These are phyloP conservation scores for Pristis pectinata DNA, from an alignment of 2,797 vertebrate genomes.

Conservation along the genomic window DNA sequence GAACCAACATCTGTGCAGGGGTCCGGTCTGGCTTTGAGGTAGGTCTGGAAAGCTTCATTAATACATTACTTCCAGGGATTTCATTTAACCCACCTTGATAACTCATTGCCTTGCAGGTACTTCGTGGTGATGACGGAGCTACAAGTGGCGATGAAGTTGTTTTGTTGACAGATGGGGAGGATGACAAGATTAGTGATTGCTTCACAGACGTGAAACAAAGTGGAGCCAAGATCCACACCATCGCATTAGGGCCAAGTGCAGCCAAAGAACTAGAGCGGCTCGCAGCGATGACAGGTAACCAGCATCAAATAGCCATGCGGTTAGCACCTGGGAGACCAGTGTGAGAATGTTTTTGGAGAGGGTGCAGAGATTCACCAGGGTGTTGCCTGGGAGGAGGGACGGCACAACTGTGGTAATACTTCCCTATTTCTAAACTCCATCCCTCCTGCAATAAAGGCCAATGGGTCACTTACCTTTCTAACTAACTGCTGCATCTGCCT, in stretches of 20 bases:
- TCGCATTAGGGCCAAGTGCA: conserved; percentile 48
- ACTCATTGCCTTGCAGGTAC: conserved; percentile 45
- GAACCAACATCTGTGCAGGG: conserved; percentile 49
- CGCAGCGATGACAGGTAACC: conserved; percentile 48
- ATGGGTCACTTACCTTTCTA: too few relatives aligned
- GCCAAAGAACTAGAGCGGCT: conserved; percentile 45
- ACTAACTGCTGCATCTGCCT: too few relatives aligned
- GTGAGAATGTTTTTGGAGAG: too few relatives aligned
- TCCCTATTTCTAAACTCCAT: too few relatives aligned
- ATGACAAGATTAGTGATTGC: conserved; percentile 44
- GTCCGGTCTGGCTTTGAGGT: conserved; percentile 55
- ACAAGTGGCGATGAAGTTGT: conserved; percentile 53
- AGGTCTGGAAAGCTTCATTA: not conserved
- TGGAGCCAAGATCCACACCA: conserved; percentile 52
- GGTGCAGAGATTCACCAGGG: too few relatives aligned
- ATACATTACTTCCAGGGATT: not conserved
- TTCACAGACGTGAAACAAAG: conserved; percentile 42
- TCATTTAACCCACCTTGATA: not conserved
- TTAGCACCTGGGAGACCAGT: not conserved
- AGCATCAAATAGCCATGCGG: not conserved
- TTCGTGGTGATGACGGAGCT: conserved; percentile 43
- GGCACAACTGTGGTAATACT: too few relatives aligned
- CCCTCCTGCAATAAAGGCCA: too few relatives aligned
- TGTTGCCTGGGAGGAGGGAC: too few relatives aligned
- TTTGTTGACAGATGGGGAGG: conserved; percentile 52